phyloP scores from a whole-genome alignment of 2,888 invertebrate genomes.

The Leptopilina myrica region DNA sequence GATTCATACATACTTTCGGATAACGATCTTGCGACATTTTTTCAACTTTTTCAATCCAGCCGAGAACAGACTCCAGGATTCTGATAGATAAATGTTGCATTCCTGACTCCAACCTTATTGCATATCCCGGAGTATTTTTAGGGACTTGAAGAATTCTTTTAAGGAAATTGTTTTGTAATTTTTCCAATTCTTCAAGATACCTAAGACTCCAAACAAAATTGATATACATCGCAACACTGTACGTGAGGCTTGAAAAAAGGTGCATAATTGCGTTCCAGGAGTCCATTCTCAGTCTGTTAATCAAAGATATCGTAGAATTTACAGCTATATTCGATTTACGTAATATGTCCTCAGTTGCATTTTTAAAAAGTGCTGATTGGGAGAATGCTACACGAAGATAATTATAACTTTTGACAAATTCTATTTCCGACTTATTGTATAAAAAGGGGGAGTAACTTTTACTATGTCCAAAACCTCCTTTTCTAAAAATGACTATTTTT shows the following conservation, averaged over 20 bases:
- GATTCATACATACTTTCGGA: not conserved
- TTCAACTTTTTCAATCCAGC: not conserved
- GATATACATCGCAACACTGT: not conserved
- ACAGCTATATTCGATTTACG: not conserved
- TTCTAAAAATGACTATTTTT: constrained; percentile 5
- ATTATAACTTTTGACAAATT: constrained; percentile 4
- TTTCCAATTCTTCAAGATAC: constrained; percentile 30
- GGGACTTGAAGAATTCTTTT: constrained; percentile 25
- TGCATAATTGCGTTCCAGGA: not conserved
- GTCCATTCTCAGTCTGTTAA: not conserved
- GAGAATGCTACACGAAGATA: constrained; percentile 29
- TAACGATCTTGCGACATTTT: not conserved
- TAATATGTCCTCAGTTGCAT: not conserved
- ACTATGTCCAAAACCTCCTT: not conserved
- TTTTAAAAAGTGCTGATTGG: not conserved
- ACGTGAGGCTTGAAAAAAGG: not conserved
- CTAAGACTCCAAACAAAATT: constrained; percentile 19
- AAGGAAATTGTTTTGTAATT: constrained; percentile 34
- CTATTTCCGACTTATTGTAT: not conserved
- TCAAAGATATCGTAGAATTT: not conserved
- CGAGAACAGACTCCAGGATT: not conserved
- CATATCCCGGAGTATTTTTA: constrained; percentile 7
- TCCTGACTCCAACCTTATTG: not conserved
- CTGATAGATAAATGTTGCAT: not conserved
- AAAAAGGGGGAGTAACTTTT: not conserved